Evolutionary conservation across 1,140 invertebrate species (phyloP), one percentile per base, ranked within the genome.

Genomic region (Drosophila serrata): DNA sequence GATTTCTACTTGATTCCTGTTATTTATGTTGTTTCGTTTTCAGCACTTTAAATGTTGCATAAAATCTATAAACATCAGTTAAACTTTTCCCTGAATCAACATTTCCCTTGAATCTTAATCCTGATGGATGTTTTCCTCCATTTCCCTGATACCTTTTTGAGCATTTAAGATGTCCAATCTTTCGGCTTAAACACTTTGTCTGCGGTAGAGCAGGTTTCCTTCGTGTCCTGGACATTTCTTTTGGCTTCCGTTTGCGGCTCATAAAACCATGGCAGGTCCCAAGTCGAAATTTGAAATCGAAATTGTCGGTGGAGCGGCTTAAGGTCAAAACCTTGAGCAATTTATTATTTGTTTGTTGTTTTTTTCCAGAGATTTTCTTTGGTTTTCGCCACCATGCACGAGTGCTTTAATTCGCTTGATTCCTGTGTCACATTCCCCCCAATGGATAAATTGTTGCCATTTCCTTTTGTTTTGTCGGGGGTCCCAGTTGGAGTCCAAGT

Each of bases 391-490:
- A 22, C 57, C 68, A 58, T 58, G 81, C 64, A 69, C 67, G 82
- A 67, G 35, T 19, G 62, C 74, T 76, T 76, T 73, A 88, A 82
- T 88, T 61, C 67, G 76, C 63, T 51, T 59, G 64, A 53, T 58
- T 73, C 29, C 13, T 48, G 62, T 88, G 72, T 69, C 75, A 42
- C 39, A 77, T 37, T 62, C 46, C 75, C 75, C 55, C 62, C 19
- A 76, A 72, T 73, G 76, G 33, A 87, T 90, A 90, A 90, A 87
- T 87, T 88, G 84, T 84, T 56, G 72, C 67, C 80, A 65, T 88
- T 88, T 88, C 84, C 84, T 77, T 84, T 84, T 88, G 72, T 84
- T 84, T 88, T 88, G 84, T 85, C 31, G 49, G 31, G 31, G 31
- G 8, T 19, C 12, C 46, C 24, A 48, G 46, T 3, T 27, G n/a